A percentile compares a stretch with the other conserved stretches of the same genome.
These are phyloP conservation scores for Napeogenes sylphis DNA, from an alignment of 2,888 invertebrate genomes.

Conservation along the genomic window DNA sequence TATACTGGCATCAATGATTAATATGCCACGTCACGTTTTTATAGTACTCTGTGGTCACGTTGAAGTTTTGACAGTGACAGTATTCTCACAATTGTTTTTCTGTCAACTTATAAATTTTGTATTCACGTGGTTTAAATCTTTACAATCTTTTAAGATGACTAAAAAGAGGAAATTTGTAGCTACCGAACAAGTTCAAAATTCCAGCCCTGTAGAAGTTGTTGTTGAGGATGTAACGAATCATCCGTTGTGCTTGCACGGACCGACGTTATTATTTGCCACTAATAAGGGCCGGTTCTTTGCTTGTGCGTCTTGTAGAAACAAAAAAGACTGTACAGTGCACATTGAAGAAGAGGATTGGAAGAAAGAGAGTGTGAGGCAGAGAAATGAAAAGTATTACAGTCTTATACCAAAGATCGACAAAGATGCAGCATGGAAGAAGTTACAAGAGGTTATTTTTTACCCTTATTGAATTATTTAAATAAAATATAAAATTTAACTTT, in stretches of 20 bases:
- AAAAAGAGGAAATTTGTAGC: constrained; percentile 57
- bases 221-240: constrained; percentile 77
- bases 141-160: constrained; percentile 43
- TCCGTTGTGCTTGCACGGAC: constrained; percentile 87
- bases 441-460: constrained; percentile 64
- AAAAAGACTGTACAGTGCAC: constrained; percentile 86
- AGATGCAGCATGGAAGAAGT: constrained; percentile 67
- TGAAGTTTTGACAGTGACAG: no score
- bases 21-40: no score
- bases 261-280: constrained; percentile 83
- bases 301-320: constrained; percentile 90
- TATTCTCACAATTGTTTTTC: no score
- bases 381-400: constrained; percentile 65
- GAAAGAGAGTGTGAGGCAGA: constrained; percentile 64
- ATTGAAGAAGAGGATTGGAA: constrained; percentile 76
- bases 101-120: constrained; percentile 15
- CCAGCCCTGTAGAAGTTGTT: constrained; percentile 70
- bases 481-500: no score
- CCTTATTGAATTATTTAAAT: constrained; percentile 3
- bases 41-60: no score
- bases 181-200: constrained; percentile 39
- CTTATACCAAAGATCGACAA: constrained; percentile 74
- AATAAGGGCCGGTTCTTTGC: constrained; percentile 82
- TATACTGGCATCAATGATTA: no score
- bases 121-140: constrained; percentile 23